Conservation (phyloP, 2,797 vertebrate genomes). For the Choloepus didactylus region DNA sequence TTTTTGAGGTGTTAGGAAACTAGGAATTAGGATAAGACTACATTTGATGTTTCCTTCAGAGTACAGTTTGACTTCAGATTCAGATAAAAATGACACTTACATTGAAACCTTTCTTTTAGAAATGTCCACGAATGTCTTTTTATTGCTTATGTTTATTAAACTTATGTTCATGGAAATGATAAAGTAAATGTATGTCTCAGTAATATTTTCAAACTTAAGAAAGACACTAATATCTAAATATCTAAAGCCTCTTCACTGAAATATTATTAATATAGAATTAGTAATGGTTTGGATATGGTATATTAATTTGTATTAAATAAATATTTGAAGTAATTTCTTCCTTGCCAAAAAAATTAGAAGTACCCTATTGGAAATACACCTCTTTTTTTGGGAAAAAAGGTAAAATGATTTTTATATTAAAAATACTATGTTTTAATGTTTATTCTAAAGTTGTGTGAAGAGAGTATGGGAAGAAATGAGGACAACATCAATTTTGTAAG, state of each 20-base stretch:
- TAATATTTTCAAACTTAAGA: conserved; percentile 57
- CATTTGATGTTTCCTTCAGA: conserved; percentile 7
- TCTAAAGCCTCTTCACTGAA: conserved; percentile 29
- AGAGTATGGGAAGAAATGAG: not conserved
- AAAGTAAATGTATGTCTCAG: not conserved
- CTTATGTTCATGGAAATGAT: conserved; percentile 24
- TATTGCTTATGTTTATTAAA: conserved; percentile 20
- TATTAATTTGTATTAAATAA: conserved; percentile 21
- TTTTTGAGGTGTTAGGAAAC: conserved; percentile 36
- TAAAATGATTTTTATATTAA: conserved; percentile 15
- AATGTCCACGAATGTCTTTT: conserved; percentile 43
- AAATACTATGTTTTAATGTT: not conserved
- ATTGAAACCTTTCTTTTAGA: conserved; percentile 44
- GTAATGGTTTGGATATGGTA: not conserved
- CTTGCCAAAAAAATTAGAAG: conserved; percentile 9
- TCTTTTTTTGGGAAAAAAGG: not conserved
- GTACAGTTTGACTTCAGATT: not conserved
- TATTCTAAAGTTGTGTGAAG: conserved; percentile 39
- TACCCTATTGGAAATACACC: not conserved
- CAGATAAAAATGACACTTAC: not conserved
- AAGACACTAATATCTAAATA: not conserved
- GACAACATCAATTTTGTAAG: not conserved
- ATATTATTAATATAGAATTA: conserved; percentile 4
- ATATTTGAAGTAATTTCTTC: conserved; percentile 27
- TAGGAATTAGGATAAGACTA: conserved; percentile 26